phyloP scores from a whole-genome alignment of 1,140 invertebrate genomes.

The Drosophila pandora region DNA sequence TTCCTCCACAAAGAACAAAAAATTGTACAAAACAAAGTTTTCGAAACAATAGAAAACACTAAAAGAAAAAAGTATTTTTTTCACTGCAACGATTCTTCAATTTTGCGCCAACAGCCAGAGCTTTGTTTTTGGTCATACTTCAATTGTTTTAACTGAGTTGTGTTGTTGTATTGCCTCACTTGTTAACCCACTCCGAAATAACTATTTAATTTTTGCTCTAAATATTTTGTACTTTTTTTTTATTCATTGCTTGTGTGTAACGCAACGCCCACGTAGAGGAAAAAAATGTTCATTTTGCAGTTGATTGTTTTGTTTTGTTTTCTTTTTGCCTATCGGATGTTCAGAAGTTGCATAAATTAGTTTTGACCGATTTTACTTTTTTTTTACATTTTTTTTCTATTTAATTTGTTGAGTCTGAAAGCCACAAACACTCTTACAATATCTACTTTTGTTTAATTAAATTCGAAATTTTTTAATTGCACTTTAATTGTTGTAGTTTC shows the following conservation, averaged over 20 bases:
- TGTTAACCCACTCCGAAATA: slow-evolving; percentile 37
- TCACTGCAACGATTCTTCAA: slow-evolving; percentile 10
- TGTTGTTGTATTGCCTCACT: slow-evolving; percentile 55
- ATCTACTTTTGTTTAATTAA: slow-evolving; percentile 35
- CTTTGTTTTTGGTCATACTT: slow-evolving; percentile 68
- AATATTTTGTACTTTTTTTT: slow-evolving; percentile 65
- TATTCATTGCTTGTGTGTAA: slow-evolving; percentile 53
- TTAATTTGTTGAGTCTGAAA: slow-evolving; percentile 31
- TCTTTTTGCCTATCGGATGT: slow-evolving; percentile 35
- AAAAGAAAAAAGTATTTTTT: neutral
- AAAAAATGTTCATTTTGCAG: slow-evolving; percentile 43
- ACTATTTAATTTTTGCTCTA: slow-evolving; percentile 68
- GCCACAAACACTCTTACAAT: slow-evolving; percentile 22
- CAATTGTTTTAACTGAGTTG: slow-evolving; percentile 61
- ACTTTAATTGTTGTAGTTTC: slow-evolving; percentile 68
- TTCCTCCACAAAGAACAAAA: neutral
- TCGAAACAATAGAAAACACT: neutral
- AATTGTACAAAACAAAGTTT: neutral
- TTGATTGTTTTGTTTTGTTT: slow-evolving; percentile 23
- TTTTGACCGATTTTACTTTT: slow-evolving; percentile 44
- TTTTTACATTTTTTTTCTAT: slow-evolving; percentile 21
- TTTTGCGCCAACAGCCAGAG: slow-evolving; percentile 9
- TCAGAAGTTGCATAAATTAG: slow-evolving; percentile 74
- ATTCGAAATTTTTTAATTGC: slow-evolving; percentile 70
- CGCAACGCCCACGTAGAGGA: slow-evolving; percentile 55